Conservation (phyloP, 2,888 invertebrate genomes). For the Ornithoptera priamus region DNA sequence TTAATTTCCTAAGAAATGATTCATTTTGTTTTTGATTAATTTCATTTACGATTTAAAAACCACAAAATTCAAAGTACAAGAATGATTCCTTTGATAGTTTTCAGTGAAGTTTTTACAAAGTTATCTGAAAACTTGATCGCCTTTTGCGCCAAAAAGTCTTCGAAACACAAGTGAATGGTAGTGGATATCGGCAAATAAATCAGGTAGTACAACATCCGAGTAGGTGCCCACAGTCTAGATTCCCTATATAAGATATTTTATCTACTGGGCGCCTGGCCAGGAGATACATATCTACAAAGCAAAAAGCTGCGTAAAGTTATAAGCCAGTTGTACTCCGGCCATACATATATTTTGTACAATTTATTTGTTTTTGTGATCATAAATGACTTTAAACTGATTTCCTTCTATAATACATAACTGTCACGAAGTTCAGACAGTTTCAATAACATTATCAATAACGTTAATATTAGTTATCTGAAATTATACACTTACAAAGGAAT, state of each 20-base stretch:
- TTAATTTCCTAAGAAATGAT: not conserved
- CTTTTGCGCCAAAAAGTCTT: slow-evolving; percentile 9
- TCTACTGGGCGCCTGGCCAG: slow-evolving; percentile 16
- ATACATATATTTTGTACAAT: not conserved
- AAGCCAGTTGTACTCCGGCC: not conserved
- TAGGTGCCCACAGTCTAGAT: slow-evolving; percentile 19
- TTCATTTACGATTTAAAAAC: not conserved
- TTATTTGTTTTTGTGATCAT: not conserved
- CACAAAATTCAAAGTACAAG: not conserved
- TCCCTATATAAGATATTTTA: slow-evolving; percentile 21
- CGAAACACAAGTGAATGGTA: slow-evolving; percentile 23
- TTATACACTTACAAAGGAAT: too few relatives aligned
- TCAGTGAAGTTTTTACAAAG: not conserved
- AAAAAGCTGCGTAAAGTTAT: slow-evolving; percentile 1
- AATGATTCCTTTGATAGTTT: not conserved
- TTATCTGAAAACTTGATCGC: slow-evolving; percentile 6
- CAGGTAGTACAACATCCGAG: slow-evolving; percentile 48
- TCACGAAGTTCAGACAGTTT: too few relatives aligned
- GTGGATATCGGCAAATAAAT: slow-evolving; percentile 64
- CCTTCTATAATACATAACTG: too few relatives aligned
- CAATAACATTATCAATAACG: too few relatives aligned
- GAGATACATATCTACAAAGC: slow-evolving; percentile 6
- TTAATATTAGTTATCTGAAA: too few relatives aligned
- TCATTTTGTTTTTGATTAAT: slow-evolving; percentile 1
- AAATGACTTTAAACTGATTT: not conserved